These are phyloP conservation scores for Limanda limanda DNA, from an alignment of 2,113 vertebrate species.

Conservation along the genomic window DNA sequence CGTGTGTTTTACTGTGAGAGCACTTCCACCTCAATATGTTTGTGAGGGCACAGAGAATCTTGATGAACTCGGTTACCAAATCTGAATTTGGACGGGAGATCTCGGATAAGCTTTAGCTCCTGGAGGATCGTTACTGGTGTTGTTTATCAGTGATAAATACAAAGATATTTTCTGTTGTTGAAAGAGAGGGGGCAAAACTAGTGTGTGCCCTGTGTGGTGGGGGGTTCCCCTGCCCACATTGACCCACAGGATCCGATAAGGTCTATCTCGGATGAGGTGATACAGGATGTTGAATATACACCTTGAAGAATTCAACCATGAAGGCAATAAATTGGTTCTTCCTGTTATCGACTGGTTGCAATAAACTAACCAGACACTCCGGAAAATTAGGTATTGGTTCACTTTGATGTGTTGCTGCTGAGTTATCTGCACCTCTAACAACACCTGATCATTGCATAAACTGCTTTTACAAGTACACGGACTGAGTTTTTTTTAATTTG, in stretches of 20 bases:
- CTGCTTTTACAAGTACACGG: slow-evolving; percentile 1
- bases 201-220: no score
- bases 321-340: neutral
- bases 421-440: neutral
- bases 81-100: no score
- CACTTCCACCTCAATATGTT: no score
- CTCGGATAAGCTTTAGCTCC: no score
- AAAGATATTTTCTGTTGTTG: no score
- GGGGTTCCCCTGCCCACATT: no score
- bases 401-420: neutral
- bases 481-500: neutral
- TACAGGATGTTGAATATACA: neutral
- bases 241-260: neutral
- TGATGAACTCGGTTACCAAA: no score
- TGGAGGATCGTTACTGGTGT: no score
- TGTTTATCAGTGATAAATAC: no score
- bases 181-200: no score
- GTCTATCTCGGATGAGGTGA: neutral
- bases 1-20: no score
- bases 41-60: no score
- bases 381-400: neutral
- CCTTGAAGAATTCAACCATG: neutral
- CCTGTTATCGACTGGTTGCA: neutral
- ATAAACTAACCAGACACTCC: neutral
- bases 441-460: neutral